phyloP scores from a whole-genome alignment of 1,140 invertebrate genomes.

The Dendrolimus kikuchii region DNA sequence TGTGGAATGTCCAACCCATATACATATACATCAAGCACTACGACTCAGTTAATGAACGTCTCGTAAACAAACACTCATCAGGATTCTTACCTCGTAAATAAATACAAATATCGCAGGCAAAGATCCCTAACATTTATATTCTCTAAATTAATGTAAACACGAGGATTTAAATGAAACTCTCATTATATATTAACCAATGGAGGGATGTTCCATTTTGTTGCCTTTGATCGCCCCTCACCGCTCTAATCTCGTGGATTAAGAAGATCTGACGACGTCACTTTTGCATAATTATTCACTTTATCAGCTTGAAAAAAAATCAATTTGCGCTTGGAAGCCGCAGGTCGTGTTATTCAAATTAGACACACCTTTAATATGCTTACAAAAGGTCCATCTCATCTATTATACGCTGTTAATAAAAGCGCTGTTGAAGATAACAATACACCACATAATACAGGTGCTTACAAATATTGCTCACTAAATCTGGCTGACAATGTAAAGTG shows the following conservation, averaged over 20 bases:
- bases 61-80: slow-evolving; percentile 7
- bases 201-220: slow-evolving; percentile 44
- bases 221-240: slow-evolving; percentile 53
- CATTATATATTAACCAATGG: slow-evolving; percentile 61
- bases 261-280: slow-evolving; percentile 36
- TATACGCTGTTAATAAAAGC: too few species aligned
- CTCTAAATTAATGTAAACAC: slow-evolving; percentile 57
- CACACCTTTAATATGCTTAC: background rate
- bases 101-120: slow-evolving; percentile 11
- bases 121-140: slow-evolving; percentile 32
- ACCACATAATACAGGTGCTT: too few species aligned
- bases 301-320: slow-evolving; percentile 44
- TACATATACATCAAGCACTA: too few species aligned
- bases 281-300: slow-evolving; percentile 59
- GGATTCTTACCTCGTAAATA: slow-evolving; percentile 9
- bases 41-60: background rate
- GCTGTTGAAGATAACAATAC: too few species aligned
- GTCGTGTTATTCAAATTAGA: slow-evolving; percentile 19
- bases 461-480: too few species aligned
- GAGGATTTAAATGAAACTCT: slow-evolving; percentile 37
- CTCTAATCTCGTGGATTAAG: slow-evolving; percentile 49
- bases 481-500: too few species aligned
- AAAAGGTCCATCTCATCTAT: background rate
- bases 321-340: slow-evolving; percentile 21
- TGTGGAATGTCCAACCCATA: too few species aligned